Evolutionary conservation across 2,113 vertebrate species (phyloP), one percentile per base, ranked within the genome.

Genomic region (Choloepus hoffmanni): DNA sequence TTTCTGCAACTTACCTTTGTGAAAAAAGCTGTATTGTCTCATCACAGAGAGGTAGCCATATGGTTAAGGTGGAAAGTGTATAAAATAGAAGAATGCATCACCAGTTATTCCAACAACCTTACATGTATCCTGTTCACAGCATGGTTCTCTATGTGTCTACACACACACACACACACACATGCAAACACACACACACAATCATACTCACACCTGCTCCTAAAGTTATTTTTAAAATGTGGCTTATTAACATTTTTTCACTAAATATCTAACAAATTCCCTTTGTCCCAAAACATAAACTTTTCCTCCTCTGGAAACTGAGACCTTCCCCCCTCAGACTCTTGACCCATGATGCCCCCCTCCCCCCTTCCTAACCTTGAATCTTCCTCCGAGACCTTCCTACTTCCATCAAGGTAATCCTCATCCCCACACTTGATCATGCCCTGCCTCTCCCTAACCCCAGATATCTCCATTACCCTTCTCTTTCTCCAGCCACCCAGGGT

Each of bases 41-140:
- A 40, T 83, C 85, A 84, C 3, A 90, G n/a, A 94, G 79, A 92
- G 79, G 28, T 79, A 90, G 36, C 62, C 74, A 89, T 74, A 67
- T 33, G 33, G 33, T 76, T 28, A 76, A 95, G 28, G 72, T 90
- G 12, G 74, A 96, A 93, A 96, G 67, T 73, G 26, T 16, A 72
- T 30, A 81, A 74, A 16, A 19, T 40, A 74, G 43, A 89, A 84
- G 12, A 91, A 12, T 11, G 5, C 30, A 94, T 36, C 62, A 82
- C 30, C 28, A n/a, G 26, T 82, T 93, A 85, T 60, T 83, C 5
- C 24, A 85, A 88, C 76, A 76, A 72, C 7, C 30, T 48, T 23
- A 53, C 85, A 40, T 50, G 28, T 72, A 73, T 13, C 33, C 21
- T 87, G 48, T 76, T 74, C 3, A 14, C 4, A 87, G 33, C 23